A percentile compares a stretch with the other conserved stretches of the same genome.
phyloP scores from a whole-genome alignment of 2,888 invertebrate species.

The Pilophorus perplexus region DNA sequence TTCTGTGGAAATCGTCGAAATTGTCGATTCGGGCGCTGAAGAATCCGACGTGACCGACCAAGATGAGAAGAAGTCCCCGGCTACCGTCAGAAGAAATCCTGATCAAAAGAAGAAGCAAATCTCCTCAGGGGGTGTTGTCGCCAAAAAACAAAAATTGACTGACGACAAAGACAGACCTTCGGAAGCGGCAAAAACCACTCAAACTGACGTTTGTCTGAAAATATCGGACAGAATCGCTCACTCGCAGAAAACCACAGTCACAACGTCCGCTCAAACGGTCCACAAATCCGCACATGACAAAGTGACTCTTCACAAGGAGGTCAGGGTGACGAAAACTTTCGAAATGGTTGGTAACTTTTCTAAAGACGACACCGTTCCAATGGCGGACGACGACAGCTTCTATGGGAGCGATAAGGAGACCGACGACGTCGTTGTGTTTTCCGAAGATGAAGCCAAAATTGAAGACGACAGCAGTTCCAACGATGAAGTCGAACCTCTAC shows the following conservation, averaged over 20 bases:
- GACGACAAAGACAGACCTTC: not conserved
- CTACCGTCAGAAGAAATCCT: constrained; percentile 45
- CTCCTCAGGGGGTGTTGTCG: constrained; percentile 48
- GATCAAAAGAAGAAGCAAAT: constrained; percentile 47
- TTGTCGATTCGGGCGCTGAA: constrained; percentile 51
- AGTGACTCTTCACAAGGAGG: constrained; percentile 50
- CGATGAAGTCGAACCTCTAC: constrained; percentile 50
- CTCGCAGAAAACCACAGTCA: constrained; percentile 49
- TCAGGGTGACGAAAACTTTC: constrained; percentile 50
- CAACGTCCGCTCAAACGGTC: constrained; percentile 48
- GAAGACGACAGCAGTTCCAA: constrained; percentile 54
- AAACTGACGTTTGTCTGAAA: constrained; percentile 47
- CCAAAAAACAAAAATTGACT: constrained; percentile 48
- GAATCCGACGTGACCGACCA: constrained; percentile 48
- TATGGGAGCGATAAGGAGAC: constrained; percentile 62
- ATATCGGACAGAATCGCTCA: constrained; percentile 50
- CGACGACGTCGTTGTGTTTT: constrained; percentile 61
- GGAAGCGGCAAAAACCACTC: not conserved
- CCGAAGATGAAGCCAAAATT: constrained; percentile 60
- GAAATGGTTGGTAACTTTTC: constrained; percentile 50
- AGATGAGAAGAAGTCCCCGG: constrained; percentile 49
- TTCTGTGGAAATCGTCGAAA: constrained; percentile 55
- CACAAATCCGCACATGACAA: constrained; percentile 44
- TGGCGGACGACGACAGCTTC: constrained; percentile 58
- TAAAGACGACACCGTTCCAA: constrained; percentile 26